These are phyloP conservation scores for Drosophila kepulauana DNA, from an alignment of 1,140 invertebrate genomes.

Conservation along the genomic window DNA sequence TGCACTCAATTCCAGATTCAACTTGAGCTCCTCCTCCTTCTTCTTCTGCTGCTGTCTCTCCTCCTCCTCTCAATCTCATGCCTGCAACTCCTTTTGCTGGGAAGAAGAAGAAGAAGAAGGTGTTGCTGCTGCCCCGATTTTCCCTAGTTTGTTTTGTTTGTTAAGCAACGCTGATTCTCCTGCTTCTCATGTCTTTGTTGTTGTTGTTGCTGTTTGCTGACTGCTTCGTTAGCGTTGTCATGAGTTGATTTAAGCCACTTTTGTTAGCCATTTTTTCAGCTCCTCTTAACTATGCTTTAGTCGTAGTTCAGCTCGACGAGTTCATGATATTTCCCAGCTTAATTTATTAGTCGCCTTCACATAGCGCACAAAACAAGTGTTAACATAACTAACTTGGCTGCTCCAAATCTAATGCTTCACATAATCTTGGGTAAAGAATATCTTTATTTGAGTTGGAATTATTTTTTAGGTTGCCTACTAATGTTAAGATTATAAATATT, in stretches of 20 bases:
- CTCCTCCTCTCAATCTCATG: slow-evolving; percentile 10
- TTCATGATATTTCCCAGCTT: slow-evolving; percentile 22
- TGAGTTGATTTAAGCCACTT: slow-evolving; percentile 79
- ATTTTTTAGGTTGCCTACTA: too few species aligned
- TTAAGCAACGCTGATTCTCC: background rate
- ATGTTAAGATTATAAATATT: too few species aligned
- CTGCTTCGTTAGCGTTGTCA: slow-evolving; percentile 80
- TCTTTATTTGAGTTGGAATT: too few species aligned
- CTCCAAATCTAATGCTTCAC: too few species aligned
- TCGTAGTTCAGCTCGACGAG: background rate
- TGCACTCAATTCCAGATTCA: slow-evolving; percentile 75
- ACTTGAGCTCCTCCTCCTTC: slow-evolving; percentile 35
- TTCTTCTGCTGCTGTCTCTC: slow-evolving; percentile 10
- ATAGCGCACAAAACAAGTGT: background rate
- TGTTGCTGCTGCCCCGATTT: slow-evolving; percentile 62
- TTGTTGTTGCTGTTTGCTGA: slow-evolving; percentile 60
- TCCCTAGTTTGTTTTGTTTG: slow-evolving; percentile 69
- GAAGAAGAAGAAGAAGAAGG: slow-evolving; percentile 22
- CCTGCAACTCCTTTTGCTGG: slow-evolving; percentile 23
- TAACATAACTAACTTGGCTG: background rate
- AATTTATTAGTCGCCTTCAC: slow-evolving; percentile 5
- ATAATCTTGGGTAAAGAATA: too few species aligned
- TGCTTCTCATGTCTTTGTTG: slow-evolving; percentile 44
- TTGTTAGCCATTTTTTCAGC: slow-evolving; percentile 47
- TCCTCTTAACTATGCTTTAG: background rate